Conservation (phyloP, 2,888 invertebrate genomes). For the Hymenopus coronatus region DNA sequence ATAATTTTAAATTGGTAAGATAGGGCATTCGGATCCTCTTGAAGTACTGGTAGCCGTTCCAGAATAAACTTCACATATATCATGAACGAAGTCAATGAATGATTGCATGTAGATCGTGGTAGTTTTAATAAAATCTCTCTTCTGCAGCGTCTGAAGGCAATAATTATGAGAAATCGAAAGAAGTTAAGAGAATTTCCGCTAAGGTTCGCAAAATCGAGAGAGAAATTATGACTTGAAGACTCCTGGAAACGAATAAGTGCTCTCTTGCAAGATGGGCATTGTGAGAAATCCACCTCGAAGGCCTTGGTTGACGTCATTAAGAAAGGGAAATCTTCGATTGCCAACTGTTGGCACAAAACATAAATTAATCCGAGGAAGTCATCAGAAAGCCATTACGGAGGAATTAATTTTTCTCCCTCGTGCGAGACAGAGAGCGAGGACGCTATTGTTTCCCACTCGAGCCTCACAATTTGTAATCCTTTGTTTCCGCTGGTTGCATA, state of each 20-base stretch:
- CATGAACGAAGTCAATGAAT: too few relatives aligned
- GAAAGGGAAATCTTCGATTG: background rate
- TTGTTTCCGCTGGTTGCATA: background rate
- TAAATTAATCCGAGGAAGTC: background rate
- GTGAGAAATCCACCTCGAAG: background rate
- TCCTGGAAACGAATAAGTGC: background rate
- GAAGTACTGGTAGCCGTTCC: too few relatives aligned
- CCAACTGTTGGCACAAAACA: background rate
- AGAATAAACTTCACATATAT: too few relatives aligned
- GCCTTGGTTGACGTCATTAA: background rate
- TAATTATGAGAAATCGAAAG: too few relatives aligned
- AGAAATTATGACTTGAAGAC: background rate
- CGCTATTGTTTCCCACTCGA: background rate
- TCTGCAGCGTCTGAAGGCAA: too few relatives aligned
- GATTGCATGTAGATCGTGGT: too few relatives aligned
- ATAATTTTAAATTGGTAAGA: too few relatives aligned
- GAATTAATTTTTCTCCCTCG: background rate
- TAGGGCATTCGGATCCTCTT: too few relatives aligned
- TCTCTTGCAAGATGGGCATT: background rate
- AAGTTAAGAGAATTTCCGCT: background rate
- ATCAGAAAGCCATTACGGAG: background rate
- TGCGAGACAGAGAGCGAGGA: background rate
- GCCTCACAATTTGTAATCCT: background rate
- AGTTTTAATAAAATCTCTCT: too few relatives aligned
- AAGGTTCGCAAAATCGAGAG: background rate